Percentiles rank a stretch among this genome's conserved stretches.
Conservation (phyloP, 2,888 invertebrate genomes). For the Cheilosia scutellata region DNA sequence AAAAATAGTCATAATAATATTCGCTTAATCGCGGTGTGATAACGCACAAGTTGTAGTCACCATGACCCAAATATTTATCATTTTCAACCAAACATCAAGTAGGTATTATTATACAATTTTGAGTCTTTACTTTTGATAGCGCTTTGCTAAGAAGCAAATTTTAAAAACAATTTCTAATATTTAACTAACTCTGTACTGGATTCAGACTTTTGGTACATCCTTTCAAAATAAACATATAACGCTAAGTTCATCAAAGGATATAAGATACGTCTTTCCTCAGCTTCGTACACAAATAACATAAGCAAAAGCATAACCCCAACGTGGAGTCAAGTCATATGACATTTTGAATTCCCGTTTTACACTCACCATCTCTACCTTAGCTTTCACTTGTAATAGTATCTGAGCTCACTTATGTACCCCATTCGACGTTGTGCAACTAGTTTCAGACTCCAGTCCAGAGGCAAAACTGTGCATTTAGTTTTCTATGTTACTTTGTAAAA, state of each 20-base stretch:
- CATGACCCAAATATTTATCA: conserved; percentile 53
- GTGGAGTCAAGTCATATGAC: conserved; percentile 17
- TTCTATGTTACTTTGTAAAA: too few species aligned
- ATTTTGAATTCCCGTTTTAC: conserved; percentile 34
- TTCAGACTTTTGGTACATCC: too few species aligned
- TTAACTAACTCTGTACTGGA: too few species aligned
- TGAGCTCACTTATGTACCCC: neutral
- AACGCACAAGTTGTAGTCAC: conserved; percentile 30
- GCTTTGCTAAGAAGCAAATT: too few species aligned
- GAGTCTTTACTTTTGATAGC: neutral
- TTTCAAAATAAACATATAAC: too few species aligned
- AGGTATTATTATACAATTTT: neutral
- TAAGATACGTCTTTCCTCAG: neutral
- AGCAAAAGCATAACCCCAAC: neutral
- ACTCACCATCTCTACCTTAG: neutral
- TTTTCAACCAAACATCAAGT: conserved; percentile 1
- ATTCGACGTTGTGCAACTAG: neutral
- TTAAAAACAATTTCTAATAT: too few species aligned
- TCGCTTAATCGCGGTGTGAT: conserved; percentile 14
- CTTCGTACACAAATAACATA: neutral
- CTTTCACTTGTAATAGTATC: conserved; percentile 17
- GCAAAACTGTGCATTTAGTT: neutral
- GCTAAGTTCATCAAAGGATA: neutral
- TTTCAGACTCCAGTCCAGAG: neutral
- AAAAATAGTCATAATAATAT: neutral